phyloP scores from a whole-genome alignment of 2,113 vertebrate genomes.

The Malurus melanocephalus region DNA sequence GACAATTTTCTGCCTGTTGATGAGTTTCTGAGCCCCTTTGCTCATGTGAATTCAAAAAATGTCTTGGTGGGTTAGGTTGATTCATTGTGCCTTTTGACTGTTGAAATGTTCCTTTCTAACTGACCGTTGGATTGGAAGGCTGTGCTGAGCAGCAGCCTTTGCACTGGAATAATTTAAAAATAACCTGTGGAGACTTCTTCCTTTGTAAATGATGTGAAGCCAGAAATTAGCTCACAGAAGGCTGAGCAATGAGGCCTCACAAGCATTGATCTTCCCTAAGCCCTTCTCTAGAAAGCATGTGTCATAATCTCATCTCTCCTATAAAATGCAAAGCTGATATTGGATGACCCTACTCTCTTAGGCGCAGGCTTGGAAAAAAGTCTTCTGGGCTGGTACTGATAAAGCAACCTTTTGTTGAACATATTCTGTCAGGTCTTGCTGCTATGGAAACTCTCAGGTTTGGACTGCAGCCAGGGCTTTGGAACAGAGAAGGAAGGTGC shows the following conservation, averaged over 20 bases:
- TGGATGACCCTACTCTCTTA: not conserved
- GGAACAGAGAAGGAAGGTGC: not conserved
- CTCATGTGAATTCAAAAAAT: not conserved
- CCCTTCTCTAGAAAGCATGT: not conserved
- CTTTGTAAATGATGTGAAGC: not conserved
- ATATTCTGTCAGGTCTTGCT: not conserved
- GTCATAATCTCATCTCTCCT: not conserved
- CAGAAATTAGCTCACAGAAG: not conserved
- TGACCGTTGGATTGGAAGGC: not conserved
- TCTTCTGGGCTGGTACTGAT: constrained; percentile 7
- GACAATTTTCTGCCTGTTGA: not conserved
- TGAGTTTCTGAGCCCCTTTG: not conserved
- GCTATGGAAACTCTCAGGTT: not conserved
- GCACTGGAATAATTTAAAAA: not conserved
- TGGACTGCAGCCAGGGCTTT: not conserved
- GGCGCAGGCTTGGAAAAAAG: not conserved
- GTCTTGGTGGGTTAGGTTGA: not conserved
- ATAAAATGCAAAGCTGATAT: not conserved
- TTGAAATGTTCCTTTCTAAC: not conserved
- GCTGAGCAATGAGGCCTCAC: not conserved
- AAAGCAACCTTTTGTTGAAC: not conserved
- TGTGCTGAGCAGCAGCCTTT: not conserved
- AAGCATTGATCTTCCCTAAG: not conserved
- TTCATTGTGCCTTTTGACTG: not conserved
- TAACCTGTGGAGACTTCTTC: not conserved